These are phyloP conservation scores for Sicus ferrugineus DNA, from an alignment of 2,888 invertebrate genomes.

Conservation along the genomic window DNA sequence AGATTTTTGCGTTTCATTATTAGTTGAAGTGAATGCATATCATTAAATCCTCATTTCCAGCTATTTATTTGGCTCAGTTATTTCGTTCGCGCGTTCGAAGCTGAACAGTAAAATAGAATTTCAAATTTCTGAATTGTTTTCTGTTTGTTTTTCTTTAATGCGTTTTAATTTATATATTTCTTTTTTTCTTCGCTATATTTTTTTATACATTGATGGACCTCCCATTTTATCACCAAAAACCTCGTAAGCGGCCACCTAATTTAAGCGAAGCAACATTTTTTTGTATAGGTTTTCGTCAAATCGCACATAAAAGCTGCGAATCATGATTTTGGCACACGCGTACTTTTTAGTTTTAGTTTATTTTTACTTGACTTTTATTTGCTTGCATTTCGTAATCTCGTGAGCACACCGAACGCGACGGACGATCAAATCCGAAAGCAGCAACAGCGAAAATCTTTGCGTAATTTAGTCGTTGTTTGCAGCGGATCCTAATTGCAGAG, in stretches of 20 bases:
- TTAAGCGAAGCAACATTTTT: background rate
- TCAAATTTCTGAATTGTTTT: background rate
- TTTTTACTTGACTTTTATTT: background rate
- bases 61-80: too few species aligned
- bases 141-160: background rate
- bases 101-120: background rate
- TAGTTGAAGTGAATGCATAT: too few species aligned
- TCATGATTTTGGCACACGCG: background rate
- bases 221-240: background rate
- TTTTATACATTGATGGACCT: background rate
- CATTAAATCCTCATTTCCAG: too few species aligned
- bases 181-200: background rate
- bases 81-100: too few species aligned
- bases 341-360: background rate
- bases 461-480: constrained; percentile 11
- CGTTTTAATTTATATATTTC: background rate
- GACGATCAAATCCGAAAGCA: background rate
- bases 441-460: constrained; percentile 5
- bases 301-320: background rate
- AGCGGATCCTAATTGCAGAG: constrained; percentile 7
- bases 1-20: too few species aligned
- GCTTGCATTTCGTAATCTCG: constrained; percentile 6
- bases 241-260: background rate
- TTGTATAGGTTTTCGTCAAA: background rate
- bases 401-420: background rate